Base-by-base conservation (phyloP, 2,888 invertebrate species). In the Limenitis camilla region DNA sequence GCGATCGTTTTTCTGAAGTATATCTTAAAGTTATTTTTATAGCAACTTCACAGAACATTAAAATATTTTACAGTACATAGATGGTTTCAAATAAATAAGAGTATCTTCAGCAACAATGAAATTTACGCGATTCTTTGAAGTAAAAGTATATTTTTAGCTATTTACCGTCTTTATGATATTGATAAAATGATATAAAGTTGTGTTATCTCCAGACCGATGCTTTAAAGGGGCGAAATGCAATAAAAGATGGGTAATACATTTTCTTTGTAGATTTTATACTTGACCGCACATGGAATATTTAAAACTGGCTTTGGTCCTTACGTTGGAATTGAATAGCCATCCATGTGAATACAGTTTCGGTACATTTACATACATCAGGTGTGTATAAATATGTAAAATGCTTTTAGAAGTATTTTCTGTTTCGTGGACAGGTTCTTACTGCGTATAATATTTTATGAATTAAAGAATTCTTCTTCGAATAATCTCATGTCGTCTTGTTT, bases 251-350 rank as follows among this genome's bases (percentile, higher is more conserved):
- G 77, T 81, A 79, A 83, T 84, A 83, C 78, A 77, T 84, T 83
- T 83, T 81, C 85, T 86, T 85, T 85, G 84, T 86, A 76, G 78
- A 82, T 85, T 85, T 85, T 76, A 74, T 76, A 78, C 71, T 78
- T 83, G 85, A 81, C 85, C 83, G 78, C 81, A 82, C 83, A 81
- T 84, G 78, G 81, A 86, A 84, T 84, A 85, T 86, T 85, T 83
- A 85, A 78, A 81, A 80, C 72, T 78, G 74, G 76, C 71, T 72
- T 68, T 71, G 74, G 72, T 71, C 72, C 74, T 74, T 69, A 69
- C 63, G 63, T 64, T 65, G 67, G 72, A 75, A 80, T 81, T 78
- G 79, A 77, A 81, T 73, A 73, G 75, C 72, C 72, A 74, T 76
- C 73, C 78, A 75, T 68, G 74, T 78, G 76, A 72, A 78, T 76